These are phyloP conservation scores for Adelosebastes latens DNA, from an alignment of 2,797 vertebrate genomes.

Conservation along the genomic window DNA sequence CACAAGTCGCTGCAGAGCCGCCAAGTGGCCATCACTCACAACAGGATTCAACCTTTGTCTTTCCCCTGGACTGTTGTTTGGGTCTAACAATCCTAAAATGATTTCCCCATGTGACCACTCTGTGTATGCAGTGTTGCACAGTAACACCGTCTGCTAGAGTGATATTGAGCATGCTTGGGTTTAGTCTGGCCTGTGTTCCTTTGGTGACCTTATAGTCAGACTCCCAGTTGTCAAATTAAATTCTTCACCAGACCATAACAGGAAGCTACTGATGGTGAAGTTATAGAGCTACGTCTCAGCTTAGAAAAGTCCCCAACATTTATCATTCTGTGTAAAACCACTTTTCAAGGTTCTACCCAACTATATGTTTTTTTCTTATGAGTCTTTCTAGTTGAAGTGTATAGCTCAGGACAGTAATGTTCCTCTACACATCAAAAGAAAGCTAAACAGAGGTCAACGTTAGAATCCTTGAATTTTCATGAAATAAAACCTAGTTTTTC, in stretches of 20 bases:
- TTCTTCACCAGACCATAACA: slow-evolving; percentile 59
- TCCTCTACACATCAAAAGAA: not conserved
- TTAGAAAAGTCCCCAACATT: slow-evolving; percentile 8
- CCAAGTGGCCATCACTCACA: slow-evolving; percentile 32
- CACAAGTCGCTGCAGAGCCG: not conserved
- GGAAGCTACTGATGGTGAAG: slow-evolving; percentile 53
- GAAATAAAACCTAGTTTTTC: not conserved
- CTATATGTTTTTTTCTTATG: not conserved
- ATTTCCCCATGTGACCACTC: slow-evolving; percentile 47
- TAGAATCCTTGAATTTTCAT: not conserved
- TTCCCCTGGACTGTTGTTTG: slow-evolving; percentile 4
- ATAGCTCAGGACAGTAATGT: not conserved
- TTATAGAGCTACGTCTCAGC: slow-evolving; percentile 3
- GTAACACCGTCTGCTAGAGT: slow-evolving; percentile 33
- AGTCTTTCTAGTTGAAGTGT: not conserved
- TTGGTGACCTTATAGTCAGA: slow-evolving; percentile 55
- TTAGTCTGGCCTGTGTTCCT: slow-evolving; percentile 32
- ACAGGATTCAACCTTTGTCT: slow-evolving; percentile 10
- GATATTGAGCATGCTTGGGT: slow-evolving; percentile 19
- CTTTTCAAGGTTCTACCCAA: not conserved
- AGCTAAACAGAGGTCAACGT: not conserved
- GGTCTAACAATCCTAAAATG: slow-evolving; percentile 12
- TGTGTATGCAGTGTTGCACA: not conserved
- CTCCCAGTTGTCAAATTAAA: slow-evolving; percentile 67
- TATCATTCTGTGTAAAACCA: not conserved